Evolutionary conservation across 2,888 invertebrate genomes (phyloP).

Genomic region (Apoderus coryli): DNA sequence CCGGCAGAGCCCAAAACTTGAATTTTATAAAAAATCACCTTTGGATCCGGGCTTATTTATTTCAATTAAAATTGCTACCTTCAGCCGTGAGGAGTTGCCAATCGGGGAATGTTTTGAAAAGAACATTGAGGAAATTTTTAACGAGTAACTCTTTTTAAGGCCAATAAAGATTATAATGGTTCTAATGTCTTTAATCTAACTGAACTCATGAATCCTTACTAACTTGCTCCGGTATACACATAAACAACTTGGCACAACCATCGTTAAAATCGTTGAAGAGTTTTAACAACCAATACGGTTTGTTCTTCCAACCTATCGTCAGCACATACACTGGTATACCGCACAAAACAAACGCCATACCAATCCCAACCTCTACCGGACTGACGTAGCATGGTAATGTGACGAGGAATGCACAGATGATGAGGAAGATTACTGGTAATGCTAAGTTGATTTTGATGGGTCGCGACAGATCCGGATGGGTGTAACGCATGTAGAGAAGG

Average conservation of each 20-base stretch:
- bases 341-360: slow-evolving; percentile 59
- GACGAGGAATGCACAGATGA: slow-evolving; percentile 63
- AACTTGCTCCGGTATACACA: slow-evolving; percentile 56
- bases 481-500: slow-evolving; percentile 70
- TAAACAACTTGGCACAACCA: slow-evolving; percentile 64
- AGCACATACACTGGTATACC: slow-evolving; percentile 72
- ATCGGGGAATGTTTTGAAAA: no score
- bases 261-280: slow-evolving; percentile 55
- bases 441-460: slow-evolving; percentile 61
- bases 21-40: no score
- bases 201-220: no score
- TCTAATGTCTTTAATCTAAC: no score
- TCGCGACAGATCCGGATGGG: slow-evolving; percentile 57
- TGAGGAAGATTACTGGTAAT: slow-evolving; percentile 62
- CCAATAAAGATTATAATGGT: no score
- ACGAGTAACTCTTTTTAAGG: no score
- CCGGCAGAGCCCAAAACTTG: no score
- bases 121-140: no score
- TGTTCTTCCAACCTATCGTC: slow-evolving; percentile 52
- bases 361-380: slow-evolving; percentile 67
- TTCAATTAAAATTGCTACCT: no score
- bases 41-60: no score
- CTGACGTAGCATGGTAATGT: slow-evolving; percentile 67
- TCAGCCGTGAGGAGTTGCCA: no score
- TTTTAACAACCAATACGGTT: slow-evolving; percentile 54